A percentile compares a stretch with the other conserved stretches of the same genome.
Conservation (phyloP, 2,797 vertebrate genomes). For the Lindbergichthys nudifrons region DNA sequence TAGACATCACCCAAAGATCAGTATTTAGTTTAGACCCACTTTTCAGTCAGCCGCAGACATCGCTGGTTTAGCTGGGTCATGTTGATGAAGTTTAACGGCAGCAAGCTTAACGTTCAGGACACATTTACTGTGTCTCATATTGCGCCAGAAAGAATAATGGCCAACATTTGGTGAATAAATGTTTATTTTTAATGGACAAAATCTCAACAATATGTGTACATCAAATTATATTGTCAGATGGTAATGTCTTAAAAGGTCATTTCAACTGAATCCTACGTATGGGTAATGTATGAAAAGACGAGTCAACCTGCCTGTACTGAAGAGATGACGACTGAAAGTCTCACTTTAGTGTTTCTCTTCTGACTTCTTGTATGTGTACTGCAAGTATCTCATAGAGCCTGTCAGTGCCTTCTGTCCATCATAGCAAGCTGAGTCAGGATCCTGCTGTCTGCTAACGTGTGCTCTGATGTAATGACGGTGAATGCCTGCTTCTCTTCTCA, state of each 20-base stretch:
- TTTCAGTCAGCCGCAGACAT: not conserved
- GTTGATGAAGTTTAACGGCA: not conserved
- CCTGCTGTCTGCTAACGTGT: slow-evolving; percentile 13
- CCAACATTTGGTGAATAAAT: slow-evolving; percentile 5
- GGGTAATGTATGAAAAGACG: not conserved
- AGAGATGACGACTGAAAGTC: not conserved
- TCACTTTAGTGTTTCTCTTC: not conserved
- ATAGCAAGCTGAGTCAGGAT: slow-evolving; percentile 13
- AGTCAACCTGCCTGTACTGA: not conserved
- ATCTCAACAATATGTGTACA: not conserved
- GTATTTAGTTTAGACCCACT: not conserved
- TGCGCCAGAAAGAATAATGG: not conserved
- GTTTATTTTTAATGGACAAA: not conserved
- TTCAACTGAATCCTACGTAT: not conserved
- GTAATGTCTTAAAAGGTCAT: not conserved
- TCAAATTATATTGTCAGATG: not conserved
- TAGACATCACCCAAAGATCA: not conserved
- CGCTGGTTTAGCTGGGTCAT: not conserved
- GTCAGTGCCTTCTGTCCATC: not conserved
- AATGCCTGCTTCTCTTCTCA: not conserved
- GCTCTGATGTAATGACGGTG: not conserved
- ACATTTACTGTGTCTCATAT: not conserved
- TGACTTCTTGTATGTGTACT: not conserved
- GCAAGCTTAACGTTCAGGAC: too few species aligned
- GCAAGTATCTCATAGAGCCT: not conserved